Conservation (phyloP, 2,113 vertebrate species). For the Phyllostomus hastatus region DNA sequence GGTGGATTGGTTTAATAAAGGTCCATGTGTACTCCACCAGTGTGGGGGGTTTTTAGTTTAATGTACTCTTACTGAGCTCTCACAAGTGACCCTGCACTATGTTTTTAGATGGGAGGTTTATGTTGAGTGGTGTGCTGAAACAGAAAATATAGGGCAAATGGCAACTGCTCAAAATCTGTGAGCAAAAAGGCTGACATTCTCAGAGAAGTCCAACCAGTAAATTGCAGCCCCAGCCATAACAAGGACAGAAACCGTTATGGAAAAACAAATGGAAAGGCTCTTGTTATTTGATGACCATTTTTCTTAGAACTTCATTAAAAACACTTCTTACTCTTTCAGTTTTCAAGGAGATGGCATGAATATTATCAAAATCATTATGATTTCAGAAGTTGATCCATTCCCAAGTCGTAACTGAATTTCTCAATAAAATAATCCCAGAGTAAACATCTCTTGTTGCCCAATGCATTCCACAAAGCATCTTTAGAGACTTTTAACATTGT, state of each 20-base stretch:
- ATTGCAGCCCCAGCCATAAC: background rate
- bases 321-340: background rate
- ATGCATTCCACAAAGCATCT: conserved; percentile 48
- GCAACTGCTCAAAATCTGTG: background rate
- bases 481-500: conserved; percentile 43
- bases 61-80: background rate
- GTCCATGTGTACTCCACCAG: background rate
- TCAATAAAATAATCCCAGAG: conserved; percentile 6
- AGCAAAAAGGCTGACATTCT: background rate
- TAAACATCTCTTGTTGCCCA: conserved; percentile 38
- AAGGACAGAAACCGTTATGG: background rate
- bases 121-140: background rate
- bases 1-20: conserved; percentile 38
- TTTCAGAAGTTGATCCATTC: conserved; percentile 13
- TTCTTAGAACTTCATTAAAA: background rate
- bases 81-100: background rate
- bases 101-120: conserved; percentile 18
- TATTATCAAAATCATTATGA: conserved; percentile 22
- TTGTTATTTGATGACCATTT: background rate
- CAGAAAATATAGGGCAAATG: background rate
- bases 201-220: background rate
- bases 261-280: background rate
- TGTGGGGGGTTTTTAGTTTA: background rate
- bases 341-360: background rate
- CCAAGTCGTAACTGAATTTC: conserved; percentile 48